Conservation (phyloP, 2,797 vertebrate genomes). For the Novumbra hubbsi region DNA sequence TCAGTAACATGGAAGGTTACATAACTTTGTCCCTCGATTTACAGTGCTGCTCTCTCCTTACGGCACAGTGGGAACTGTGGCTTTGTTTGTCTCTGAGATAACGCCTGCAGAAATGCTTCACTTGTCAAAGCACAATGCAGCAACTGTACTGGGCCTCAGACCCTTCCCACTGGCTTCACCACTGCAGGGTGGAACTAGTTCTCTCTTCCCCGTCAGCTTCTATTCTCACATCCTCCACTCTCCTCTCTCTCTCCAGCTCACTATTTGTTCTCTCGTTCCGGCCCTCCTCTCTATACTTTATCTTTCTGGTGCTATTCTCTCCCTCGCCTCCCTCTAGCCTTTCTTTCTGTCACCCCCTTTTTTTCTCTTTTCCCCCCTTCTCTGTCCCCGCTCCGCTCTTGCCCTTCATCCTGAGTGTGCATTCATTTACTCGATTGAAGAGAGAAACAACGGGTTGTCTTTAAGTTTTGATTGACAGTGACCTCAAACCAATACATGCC, state of each 20-base stretch:
- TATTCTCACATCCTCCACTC: neutral
- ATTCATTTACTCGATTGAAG: constrained; percentile 42
- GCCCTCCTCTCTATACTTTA: constrained; percentile 6
- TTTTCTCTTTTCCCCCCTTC: neutral
- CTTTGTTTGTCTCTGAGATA: constrained; percentile 63
- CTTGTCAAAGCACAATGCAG: constrained; percentile 33
- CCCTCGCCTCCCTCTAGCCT: constrained; percentile 36
- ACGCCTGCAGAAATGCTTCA: constrained; percentile 56
- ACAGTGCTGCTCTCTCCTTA: constrained; percentile 10
- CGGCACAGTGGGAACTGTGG: constrained; percentile 45
- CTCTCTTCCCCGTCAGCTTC: neutral
- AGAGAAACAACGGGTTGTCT: constrained; percentile 54
- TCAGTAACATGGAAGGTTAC: constrained; percentile 53
- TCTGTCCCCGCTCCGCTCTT: constrained; percentile 13
- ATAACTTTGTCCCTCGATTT: constrained; percentile 46
- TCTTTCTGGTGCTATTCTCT: constrained; percentile 9
- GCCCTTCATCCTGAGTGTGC: constrained; percentile 48
- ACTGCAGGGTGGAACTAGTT: constrained; percentile 47
- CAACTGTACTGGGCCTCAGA: constrained; percentile 32
- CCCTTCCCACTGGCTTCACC: constrained; percentile 12
- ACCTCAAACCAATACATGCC: constrained; percentile 29
- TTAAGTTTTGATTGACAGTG: constrained; percentile 21
- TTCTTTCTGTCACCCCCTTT: constrained; percentile 24
- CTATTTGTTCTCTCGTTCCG: constrained; percentile 21
- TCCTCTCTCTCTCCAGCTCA: neutral